Evolutionary conservation across 1,140 invertebrate genomes (phyloP).

Genomic region (Adelges cooleyi): DNA sequence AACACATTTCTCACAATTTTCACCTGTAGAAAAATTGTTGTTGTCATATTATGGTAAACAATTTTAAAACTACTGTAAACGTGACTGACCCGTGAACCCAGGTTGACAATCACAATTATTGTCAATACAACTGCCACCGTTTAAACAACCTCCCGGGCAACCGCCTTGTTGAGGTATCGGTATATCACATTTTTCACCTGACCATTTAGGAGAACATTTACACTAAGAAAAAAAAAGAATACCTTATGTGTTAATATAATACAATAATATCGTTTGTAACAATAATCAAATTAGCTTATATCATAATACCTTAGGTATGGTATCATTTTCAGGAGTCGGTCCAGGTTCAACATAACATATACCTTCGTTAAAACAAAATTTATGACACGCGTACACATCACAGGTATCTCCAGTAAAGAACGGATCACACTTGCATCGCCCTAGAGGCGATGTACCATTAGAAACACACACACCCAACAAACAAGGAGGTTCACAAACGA

Average conservation of each 20-base stretch:
- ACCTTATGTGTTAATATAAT: not conserved
- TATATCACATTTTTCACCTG: slow-evolving; percentile 53
- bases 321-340: not conserved
- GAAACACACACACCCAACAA: not conserved
- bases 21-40: too few relatives aligned
- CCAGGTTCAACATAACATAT: slow-evolving; percentile 16
- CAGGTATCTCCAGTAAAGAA: slow-evolving; percentile 10
- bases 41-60: too few relatives aligned
- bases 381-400: not conserved
- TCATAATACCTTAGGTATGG: not conserved
- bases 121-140: slow-evolving; percentile 46
- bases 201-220: slow-evolving; percentile 50
- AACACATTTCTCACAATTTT: slow-evolving; percentile 37
- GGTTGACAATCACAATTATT: slow-evolving; percentile 40
- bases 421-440: slow-evolving; percentile 5
- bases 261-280: not conserved
- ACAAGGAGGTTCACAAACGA: slow-evolving; percentile 16
- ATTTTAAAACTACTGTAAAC: too few relatives aligned
- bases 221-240: slow-evolving; percentile 38
- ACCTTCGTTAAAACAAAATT: slow-evolving; percentile 13
- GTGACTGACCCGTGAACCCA: slow-evolving; percentile 39
- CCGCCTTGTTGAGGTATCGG: slow-evolving; percentile 36
- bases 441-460: not conserved
- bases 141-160: slow-evolving; percentile 38
- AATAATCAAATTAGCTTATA: not conserved